phyloP scores from a whole-genome alignment of 2,113 vertebrate species.

The Charina bottae region DNA sequence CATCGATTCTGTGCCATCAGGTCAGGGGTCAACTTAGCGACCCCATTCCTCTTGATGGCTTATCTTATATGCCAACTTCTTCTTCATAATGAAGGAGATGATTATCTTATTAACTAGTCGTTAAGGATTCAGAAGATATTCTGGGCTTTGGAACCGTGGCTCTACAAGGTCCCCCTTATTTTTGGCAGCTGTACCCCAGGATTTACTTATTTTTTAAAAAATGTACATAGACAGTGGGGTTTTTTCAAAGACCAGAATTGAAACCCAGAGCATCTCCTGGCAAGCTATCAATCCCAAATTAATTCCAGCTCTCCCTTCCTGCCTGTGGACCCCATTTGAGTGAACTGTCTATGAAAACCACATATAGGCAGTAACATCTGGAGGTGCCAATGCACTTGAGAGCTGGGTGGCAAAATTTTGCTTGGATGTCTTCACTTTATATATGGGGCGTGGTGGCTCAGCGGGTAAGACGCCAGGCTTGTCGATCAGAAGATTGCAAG shows the following conservation, averaged over 20 bases:
- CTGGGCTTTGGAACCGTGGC: no score
- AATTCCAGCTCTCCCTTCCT: not conserved
- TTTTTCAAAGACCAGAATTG: not conserved
- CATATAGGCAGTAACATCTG: no score
- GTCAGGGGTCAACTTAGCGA: not conserved
- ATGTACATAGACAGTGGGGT: not conserved
- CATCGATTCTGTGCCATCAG: not conserved
- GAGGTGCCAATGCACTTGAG: not conserved
- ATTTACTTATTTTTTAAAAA: not conserved
- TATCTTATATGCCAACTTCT: not conserved
- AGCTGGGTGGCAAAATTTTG: not conserved
- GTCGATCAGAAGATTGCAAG: no score
- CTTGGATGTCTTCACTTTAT: not conserved
- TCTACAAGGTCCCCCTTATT: not conserved
- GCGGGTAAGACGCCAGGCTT: no score
- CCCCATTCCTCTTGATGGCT: no score
- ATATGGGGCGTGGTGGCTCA: no score
- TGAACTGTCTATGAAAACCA: not conserved
- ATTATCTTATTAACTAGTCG: not conserved
- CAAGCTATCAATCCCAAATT: not conserved
- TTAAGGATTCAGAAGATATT: not conserved
- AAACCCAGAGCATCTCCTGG: not conserved
- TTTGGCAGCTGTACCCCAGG: not conserved
- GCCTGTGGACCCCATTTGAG: not conserved
- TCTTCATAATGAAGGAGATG: not conserved